A percentile compares a stretch with the other conserved stretches of the same genome.
These are phyloP conservation scores for Tiliacea citrago DNA, from an alignment of 2,888 invertebrate species.

Conservation along the genomic window DNA sequence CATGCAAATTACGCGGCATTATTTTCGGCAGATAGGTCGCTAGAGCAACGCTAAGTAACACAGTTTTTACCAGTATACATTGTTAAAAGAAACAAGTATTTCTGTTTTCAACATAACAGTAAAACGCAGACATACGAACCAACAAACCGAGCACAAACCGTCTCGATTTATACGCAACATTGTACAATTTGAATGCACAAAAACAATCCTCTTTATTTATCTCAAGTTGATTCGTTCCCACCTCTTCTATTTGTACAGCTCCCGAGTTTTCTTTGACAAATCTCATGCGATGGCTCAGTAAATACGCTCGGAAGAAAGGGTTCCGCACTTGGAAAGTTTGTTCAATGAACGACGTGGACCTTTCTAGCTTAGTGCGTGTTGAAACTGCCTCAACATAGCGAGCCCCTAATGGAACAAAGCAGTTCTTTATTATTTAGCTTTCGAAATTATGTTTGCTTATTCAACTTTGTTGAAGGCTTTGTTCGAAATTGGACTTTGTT, in stretches of 20 bases:
- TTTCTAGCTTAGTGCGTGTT: constrained; percentile 64
- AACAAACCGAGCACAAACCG: constrained; percentile 44
- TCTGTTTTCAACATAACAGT: constrained; percentile 2
- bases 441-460: constrained; percentile 63
- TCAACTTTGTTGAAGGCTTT: constrained; percentile 45
- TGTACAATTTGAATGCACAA: constrained; percentile 59
- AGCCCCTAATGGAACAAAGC: constrained; percentile 68
- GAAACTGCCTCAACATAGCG: constrained; percentile 48
- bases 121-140: constrained; percentile 25
- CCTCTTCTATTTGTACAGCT: constrained; percentile 72
- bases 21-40: not conserved
- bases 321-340: constrained; percentile 70
- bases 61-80: not conserved
- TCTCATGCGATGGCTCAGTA: constrained; percentile 77
- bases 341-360: constrained; percentile 69
- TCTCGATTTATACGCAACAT: constrained; percentile 47
- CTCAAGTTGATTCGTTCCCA: constrained; percentile 68
- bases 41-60: not conserved
- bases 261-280: constrained; percentile 81
- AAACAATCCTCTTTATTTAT: constrained; percentile 69
- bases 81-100: constrained; percentile 9
- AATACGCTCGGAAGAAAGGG: constrained; percentile 75
- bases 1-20: not conserved
- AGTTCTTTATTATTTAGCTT: constrained; percentile 64
- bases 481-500: constrained; percentile 36